Percentiles rank a stretch among this genome's conserved stretches.
Conservation (phyloP, 2,113 vertebrate genomes). For the Stictonetta naevosa region DNA sequence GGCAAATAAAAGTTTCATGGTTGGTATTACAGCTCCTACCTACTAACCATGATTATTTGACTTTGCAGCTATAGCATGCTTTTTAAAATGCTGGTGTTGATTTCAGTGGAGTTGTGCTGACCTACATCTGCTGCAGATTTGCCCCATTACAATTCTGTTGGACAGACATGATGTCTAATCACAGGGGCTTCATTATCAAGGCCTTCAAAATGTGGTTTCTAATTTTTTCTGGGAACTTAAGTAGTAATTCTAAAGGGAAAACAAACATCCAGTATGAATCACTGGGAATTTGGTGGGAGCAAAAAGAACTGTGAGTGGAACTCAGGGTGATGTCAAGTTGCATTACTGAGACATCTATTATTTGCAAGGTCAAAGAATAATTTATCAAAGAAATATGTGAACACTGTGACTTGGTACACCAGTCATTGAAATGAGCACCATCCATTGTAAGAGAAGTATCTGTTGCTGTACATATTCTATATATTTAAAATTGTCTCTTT, state of each 20-base stretch:
- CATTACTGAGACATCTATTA: background rate
- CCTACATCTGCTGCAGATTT: background rate
- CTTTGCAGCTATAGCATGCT: background rate
- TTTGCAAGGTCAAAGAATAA: conserved; percentile 3
- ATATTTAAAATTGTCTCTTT: background rate
- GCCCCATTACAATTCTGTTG: background rate
- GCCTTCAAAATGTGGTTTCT: background rate
- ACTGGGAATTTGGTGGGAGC: background rate
- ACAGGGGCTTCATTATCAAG: background rate
- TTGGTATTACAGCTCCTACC: background rate
- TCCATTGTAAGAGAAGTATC: background rate
- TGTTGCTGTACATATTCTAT: background rate
- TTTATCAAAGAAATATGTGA: background rate
- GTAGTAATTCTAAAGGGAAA: background rate
- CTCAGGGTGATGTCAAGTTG: background rate
- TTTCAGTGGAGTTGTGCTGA: background rate
- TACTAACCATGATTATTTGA: background rate
- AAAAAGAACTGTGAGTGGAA: background rate
- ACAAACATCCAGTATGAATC: background rate
- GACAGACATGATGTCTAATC: background rate
- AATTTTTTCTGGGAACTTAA: background rate
- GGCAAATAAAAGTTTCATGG: background rate
- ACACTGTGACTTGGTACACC: background rate
- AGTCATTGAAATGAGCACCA: background rate
- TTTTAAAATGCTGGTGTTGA: background rate